Evolutionary conservation across 2,113 vertebrate species (phyloP).

Genomic region (Puffinus mauretanicus): DNA sequence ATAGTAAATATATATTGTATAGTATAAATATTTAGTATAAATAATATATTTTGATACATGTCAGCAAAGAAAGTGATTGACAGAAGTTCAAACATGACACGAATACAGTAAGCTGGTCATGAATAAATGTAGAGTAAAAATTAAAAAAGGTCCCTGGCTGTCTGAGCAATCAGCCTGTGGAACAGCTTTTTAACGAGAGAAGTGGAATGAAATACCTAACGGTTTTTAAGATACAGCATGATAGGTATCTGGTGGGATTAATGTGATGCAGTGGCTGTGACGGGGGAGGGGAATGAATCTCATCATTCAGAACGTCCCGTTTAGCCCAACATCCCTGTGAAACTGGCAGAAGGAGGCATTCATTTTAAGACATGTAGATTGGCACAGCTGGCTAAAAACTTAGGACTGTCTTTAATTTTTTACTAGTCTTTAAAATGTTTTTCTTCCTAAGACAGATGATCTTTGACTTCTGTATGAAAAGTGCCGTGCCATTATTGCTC

Average conservation of each 20-base stretch:
- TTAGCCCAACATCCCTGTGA: rapidly evolving
- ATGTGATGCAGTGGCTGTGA: background rate
- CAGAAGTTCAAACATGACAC: background rate
- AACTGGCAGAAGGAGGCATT: background rate
- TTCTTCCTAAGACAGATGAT: background rate
- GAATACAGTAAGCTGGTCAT: background rate
- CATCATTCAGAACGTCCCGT: background rate
- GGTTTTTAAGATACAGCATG: background rate
- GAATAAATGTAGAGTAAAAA: background rate
- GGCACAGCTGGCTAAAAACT: background rate
- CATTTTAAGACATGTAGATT: background rate
- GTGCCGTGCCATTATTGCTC: background rate
- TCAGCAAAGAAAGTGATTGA: background rate
- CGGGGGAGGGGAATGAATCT: background rate
- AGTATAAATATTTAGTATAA: background rate
- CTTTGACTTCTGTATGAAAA: background rate
- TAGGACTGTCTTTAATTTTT: background rate
- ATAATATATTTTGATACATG: background rate
- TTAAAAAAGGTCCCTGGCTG: background rate
- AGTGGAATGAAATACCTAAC: background rate
- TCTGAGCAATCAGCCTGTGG: background rate
- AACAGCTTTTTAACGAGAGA: background rate
- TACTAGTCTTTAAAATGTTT: background rate
- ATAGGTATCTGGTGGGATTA: background rate
- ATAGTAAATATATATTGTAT: background rate